Evolutionary conservation across 2,888 invertebrate genomes (phyloP), one percentile per base, ranked within the genome.

Genomic region (Shargacucullia verbasci): DNA sequence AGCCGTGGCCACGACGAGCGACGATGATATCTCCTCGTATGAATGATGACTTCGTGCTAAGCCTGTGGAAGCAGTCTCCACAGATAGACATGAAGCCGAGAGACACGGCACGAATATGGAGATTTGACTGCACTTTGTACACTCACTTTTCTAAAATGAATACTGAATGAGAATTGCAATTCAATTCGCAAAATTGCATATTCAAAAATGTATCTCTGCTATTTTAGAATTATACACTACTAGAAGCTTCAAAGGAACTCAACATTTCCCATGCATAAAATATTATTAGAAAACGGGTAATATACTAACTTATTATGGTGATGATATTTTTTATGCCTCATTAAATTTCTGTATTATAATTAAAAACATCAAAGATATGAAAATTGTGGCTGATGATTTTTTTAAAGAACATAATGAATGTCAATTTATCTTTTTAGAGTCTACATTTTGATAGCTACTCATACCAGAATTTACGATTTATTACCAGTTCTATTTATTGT

Each of bases 31-130:
- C 94, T 89, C 76, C 84, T 86, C 86, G 88, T 92, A 94, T 93
- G 94, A 94, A 94, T 92, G 94, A 94, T 94, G 92, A 91, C 91
- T 93, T 94, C 93, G 94, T 93, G 94, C 92, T 85, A 81, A 82
- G 89, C 88, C 90, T 88, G 86, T 90, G 86, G 89, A 89, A 90
- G 87, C 86, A 88, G 86, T 80, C 81, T 78, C 76, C 78, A 71
- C 74, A 83, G 86, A 88, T 90, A 88, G 87, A 86, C 88, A 83
- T 84, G 83, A 85, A 83, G 77, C 76, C 76, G 73, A 74, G 78
- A 91, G 91, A 92, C 89, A 87, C 78, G 89, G 86, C 91, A 92
- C 89, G 90, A 91, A 87, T 90, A 91, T 91, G 88, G 88, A 87
- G 88, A 91, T 89, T 81, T 27, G n/a, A 52, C 54, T 44, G 62